Evolutionary conservation across 2,797 vertebrate genomes (phyloP).

Genomic region (Chelmon rostratus): DNA sequence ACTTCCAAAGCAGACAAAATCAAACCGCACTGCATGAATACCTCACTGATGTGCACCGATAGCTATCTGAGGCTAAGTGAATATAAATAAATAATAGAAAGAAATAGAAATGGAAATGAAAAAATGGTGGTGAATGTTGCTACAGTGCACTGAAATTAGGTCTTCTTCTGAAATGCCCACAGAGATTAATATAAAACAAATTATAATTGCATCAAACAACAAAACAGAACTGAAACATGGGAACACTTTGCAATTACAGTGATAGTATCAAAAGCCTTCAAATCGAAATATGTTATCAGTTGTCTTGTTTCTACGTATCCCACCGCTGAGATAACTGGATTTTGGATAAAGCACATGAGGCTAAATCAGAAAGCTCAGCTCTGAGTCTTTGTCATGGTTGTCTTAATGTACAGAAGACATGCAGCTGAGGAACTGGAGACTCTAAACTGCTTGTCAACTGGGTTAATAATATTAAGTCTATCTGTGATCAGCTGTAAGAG

Average conservation of each 20-base stretch:
- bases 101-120: no score
- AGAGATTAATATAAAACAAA: not conserved
- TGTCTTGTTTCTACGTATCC: not conserved
- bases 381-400: not conserved
- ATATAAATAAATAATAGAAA: not conserved
- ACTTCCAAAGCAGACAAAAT: conserved; percentile 18
- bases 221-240: not conserved
- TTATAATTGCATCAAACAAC: not conserved
- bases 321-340: not conserved
- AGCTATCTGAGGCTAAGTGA: conserved; percentile 14
- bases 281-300: not conserved
- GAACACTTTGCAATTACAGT: not conserved
- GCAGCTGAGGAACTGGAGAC: no score
- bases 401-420: not conserved
- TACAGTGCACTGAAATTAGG: not conserved
- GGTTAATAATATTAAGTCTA: no score
- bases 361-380: not conserved
- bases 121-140: not conserved
- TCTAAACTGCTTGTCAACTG: no score
- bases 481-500: no score
- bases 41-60: conserved; percentile 14
- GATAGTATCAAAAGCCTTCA: not conserved
- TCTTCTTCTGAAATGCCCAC: not conserved
- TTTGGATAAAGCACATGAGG: not conserved
- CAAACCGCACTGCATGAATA: not conserved